phyloP scores from a whole-genome alignment of 2,113 vertebrate species.

The Hypomesus transpacificus region DNA sequence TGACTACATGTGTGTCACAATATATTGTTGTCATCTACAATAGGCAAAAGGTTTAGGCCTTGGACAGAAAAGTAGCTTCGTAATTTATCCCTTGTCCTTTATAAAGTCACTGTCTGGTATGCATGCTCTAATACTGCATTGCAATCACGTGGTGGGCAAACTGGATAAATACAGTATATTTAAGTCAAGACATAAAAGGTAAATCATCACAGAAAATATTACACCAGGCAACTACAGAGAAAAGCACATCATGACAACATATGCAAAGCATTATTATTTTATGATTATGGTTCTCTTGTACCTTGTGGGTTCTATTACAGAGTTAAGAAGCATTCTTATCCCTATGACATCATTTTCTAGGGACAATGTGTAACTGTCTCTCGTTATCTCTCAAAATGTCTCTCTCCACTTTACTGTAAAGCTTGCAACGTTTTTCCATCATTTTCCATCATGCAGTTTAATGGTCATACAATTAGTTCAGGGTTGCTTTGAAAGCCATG shows the following conservation, averaged over 20 bases:
- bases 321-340: neutral
- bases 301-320: neutral
- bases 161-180: too few species aligned
- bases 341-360: neutral
- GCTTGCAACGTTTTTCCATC: slow-evolving; percentile 4
- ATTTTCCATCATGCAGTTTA: slow-evolving; percentile 4
- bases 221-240: neutral
- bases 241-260: slow-evolving; percentile 22
- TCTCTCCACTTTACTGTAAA: neutral
- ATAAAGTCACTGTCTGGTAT: too few species aligned
- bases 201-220: too few species aligned
- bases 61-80: too few species aligned
- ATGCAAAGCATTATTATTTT: slow-evolving; percentile 36
- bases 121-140: too few species aligned
- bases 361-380: neutral
- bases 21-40: too few species aligned
- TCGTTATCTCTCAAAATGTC: neutral
- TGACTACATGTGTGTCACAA: too few species aligned
- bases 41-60: too few species aligned
- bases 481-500: neutral
- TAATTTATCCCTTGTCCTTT: too few species aligned
- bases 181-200: too few species aligned
- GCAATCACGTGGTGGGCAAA: too few species aligned
- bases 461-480: slow-evolving; percentile 16
- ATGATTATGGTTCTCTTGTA: slow-evolving; percentile 20